Evolutionary conservation across 2,113 vertebrate species (phyloP).

Genomic region (Spea multiplicata): DNA sequence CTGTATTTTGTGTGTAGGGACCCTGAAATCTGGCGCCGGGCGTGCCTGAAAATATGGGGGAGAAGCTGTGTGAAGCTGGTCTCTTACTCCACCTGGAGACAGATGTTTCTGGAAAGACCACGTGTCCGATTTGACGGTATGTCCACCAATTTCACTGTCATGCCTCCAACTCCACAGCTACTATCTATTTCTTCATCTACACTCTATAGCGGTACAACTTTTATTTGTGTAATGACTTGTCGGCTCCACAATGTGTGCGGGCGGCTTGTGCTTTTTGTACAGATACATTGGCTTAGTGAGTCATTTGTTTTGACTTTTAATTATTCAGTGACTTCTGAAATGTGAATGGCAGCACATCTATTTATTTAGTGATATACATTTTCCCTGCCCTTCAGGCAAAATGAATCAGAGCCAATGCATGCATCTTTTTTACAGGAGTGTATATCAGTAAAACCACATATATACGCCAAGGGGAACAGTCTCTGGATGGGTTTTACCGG

Average conservation of each 20-base stretch:
- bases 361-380: too few relatives aligned
- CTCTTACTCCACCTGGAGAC: conserved; percentile 89
- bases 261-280: too few relatives aligned
- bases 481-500: conserved; percentile 96
- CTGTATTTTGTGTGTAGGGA: conserved; percentile 69
- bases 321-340: too few relatives aligned
- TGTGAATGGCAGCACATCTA: too few relatives aligned
- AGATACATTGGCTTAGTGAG: background rate
- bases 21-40: conserved; percentile 93
- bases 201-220: too few relatives aligned
- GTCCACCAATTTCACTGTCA: too few relatives aligned
- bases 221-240: too few relatives aligned
- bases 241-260: too few relatives aligned
- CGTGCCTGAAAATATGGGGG: conserved; percentile 93
- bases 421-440: conserved; percentile 68
- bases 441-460: conserved; percentile 97
- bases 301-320: background rate
- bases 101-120: conserved; percentile 94
- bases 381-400: too few relatives aligned
- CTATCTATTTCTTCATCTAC: too few relatives aligned
- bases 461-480: conserved; percentile 94
- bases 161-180: too few relatives aligned
- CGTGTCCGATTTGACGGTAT: conserved; percentile 95
- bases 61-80: conserved; percentile 83
- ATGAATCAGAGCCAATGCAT: background rate